Evolutionary conservation across 1,140 invertebrate species (phyloP), one percentile per base, ranked within the genome.

Genomic region (Anastrepha ludens): DNA sequence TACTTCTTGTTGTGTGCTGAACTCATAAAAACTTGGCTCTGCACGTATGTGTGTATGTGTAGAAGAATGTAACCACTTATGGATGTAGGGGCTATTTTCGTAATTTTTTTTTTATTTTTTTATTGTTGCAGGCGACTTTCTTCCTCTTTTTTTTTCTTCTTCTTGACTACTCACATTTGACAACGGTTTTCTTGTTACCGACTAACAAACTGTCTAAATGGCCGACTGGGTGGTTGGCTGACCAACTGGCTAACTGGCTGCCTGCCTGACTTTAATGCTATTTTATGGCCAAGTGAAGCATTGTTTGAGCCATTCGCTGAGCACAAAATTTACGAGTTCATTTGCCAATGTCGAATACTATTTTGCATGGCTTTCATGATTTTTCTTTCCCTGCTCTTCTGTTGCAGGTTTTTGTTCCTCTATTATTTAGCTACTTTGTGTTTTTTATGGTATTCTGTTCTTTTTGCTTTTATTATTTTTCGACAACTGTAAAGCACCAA

Each of bases 291-390:
- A 81, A 55, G n/a, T 39, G 7, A 55, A 15, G 47, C 47, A 81
- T 50, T 81, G 47, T 81, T 81, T 50, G 47, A 41, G 17, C 17
- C 47, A 29, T 81, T 9, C 44, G 2, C 20, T 29, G n/a, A 17
- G 17, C 47, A 41, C 47, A 55, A 81, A 81, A 81, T 81, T 81
- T 81, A 81, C 74, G 74, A 81, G 74, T 55, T 81, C 74, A 81
- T 81, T 81, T 55, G 74, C 74, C 9, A 9, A n/a, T 55, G 15
- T 55, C 8, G 74, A 11, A 55, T 55, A 29, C 20, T 20, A 29
- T 29, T 81, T 55, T 55, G 44, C 15, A 74, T 81, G 50, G 70
- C 17, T 55, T 50, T 55, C 15, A 41, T 20, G n/a, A 6, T 55
- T 55, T 81, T 50, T 3, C 47, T 39, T 67, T 67, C 17, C n/a